Evolutionary conservation across 1,140 invertebrate genomes (phyloP).

Genomic region (Drosophila truncata): DNA sequence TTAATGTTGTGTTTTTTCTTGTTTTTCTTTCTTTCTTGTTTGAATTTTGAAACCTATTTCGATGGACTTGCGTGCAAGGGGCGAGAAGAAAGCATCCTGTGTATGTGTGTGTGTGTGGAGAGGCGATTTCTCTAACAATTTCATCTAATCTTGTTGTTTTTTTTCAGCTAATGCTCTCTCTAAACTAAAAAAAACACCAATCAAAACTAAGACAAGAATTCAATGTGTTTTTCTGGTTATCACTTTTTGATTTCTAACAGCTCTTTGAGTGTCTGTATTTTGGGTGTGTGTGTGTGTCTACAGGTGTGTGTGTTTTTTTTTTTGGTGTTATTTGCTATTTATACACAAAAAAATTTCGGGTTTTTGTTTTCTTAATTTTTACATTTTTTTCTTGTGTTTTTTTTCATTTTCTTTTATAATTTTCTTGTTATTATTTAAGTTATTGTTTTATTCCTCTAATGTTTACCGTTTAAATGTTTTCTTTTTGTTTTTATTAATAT

Average conservation of each 20-base stretch:
- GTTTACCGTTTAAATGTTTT: conserved; percentile 45
- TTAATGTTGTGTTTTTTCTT: background rate
- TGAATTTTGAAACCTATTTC: conserved; percentile 77
- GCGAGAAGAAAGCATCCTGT: conserved; percentile 9
- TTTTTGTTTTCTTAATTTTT: conserved; percentile 29
- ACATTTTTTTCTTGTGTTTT: conserved; percentile 1
- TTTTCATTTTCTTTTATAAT: background rate
- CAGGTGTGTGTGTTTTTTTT: conserved; percentile 20
- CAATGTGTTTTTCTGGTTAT: conserved; percentile 28
- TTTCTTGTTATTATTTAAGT: background rate
- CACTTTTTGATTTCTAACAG: conserved; percentile 53
- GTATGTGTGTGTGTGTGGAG: conserved; percentile 19
- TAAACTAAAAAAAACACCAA: conserved; percentile 19
- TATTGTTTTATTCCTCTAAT: conserved; percentile 52
- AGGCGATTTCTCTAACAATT: conserved; percentile 30
- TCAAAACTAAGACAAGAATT: conserved; percentile 14
- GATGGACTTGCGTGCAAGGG: conserved; percentile 42
- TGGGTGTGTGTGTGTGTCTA: conserved; percentile 28
- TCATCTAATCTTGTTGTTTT: conserved; percentile 3
- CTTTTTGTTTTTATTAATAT: conserved; percentile 12
- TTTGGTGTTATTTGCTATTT: conserved; percentile 62
- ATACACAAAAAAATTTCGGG: conserved; percentile 51
- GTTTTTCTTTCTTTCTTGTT: conserved; percentile 6
- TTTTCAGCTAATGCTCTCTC: conserved; percentile 22
- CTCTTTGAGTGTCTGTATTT: conserved; percentile 38